A percentile compares a stretch with the other conserved stretches of the same genome.
Conservation (phyloP, 1,140 invertebrate species). For the Drosophila ananassae region DNA sequence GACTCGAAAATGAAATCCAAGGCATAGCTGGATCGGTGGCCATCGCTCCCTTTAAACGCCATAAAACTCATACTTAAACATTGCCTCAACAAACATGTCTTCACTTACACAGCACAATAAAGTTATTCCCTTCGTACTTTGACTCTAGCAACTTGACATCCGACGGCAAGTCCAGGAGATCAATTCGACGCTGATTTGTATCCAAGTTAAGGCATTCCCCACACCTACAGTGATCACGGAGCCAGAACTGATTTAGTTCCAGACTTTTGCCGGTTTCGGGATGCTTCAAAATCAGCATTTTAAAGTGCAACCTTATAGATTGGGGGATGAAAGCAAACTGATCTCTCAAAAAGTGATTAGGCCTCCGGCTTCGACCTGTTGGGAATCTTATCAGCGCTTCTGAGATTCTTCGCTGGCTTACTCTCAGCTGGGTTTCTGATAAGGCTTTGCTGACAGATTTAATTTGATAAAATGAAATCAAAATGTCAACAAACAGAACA, state of each 20-base stretch:
- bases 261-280: slow-evolving; percentile 34
- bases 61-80: not conserved
- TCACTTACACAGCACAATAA: slow-evolving; percentile 52
- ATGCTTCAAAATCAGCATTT: slow-evolving; percentile 50
- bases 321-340: slow-evolving; percentile 14
- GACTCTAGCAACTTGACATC: slow-evolving; percentile 37
- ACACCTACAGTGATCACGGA: slow-evolving; percentile 80
- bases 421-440: slow-evolving; percentile 1
- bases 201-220: slow-evolving; percentile 63
- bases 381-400: slow-evolving; percentile 13
- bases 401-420: not conserved
- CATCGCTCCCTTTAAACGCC: slow-evolving; percentile 67
- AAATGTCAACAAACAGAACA: not conserved
- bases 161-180: slow-evolving; percentile 68
- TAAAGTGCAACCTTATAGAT: not conserved
- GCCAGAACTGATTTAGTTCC: slow-evolving; percentile 67
- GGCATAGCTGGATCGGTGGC: slow-evolving; percentile 66
- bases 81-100: not conserved
- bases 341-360: not conserved
- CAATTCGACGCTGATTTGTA: slow-evolving; percentile 72
- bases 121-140: slow-evolving; percentile 13
- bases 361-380: not conserved
- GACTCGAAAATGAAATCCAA: slow-evolving; percentile 57
- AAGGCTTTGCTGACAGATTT: not conserved
- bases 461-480: not conserved